phyloP scores from a whole-genome alignment of 2,888 invertebrate genomes.

The Ennomos fuscantarius region DNA sequence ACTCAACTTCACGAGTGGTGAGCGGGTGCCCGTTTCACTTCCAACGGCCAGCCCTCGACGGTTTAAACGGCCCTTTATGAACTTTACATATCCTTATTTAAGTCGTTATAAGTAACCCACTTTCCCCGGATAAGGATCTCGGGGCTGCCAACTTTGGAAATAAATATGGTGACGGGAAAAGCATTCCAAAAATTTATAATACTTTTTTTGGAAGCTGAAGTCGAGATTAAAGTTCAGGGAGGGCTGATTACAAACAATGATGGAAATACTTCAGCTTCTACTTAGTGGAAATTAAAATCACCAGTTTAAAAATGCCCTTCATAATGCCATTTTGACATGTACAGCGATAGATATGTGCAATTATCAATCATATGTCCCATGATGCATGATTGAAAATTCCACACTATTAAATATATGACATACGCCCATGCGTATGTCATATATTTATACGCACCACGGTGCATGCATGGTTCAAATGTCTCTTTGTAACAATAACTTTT shows the following conservation, averaged over 20 bases:
- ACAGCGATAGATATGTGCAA: no score
- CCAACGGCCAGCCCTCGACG: conserved; percentile 32
- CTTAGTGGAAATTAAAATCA: no score
- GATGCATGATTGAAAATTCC: no score
- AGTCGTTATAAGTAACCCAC: conserved; percentile 45
- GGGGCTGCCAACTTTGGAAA: conserved; percentile 35
- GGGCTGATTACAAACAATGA: conserved; percentile 22
- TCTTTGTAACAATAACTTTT: no score
- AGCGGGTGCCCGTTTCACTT: conserved; percentile 20
- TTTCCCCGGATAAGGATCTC: conserved; percentile 36
- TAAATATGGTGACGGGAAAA: conserved; percentile 32
- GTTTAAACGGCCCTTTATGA: conserved; percentile 45
- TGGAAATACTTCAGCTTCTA: background rate
- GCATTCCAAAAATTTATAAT: conserved; percentile 25
- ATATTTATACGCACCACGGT: no score
- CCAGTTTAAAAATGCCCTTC: no score
- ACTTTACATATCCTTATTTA: conserved; percentile 46
- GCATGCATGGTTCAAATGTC: no score
- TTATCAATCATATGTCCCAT: no score
- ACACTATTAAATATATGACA: no score
- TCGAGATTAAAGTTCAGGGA: conserved; percentile 12
- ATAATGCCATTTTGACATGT: no score
- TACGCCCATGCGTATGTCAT: no score
- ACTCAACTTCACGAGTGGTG: conserved; percentile 43
- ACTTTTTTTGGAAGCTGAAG: conserved; percentile 17